Base-by-base conservation (phyloP, 2,888 invertebrate genomes). In the Eupithecia tripunctaria region DNA sequence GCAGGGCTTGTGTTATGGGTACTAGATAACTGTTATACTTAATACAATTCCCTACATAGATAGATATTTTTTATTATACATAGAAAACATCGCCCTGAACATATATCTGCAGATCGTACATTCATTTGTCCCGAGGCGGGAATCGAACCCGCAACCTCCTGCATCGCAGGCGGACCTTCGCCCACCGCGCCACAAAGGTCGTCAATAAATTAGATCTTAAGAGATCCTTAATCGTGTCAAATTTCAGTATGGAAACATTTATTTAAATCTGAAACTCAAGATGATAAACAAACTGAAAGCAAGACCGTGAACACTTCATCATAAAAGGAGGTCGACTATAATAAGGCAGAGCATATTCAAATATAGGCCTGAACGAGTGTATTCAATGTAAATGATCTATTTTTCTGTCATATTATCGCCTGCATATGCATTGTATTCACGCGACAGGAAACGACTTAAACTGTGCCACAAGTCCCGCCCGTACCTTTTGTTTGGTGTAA, bases 371-470 rank as follows among this genome's bases (percentile, higher is more conserved):
- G 83, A 80, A 69, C 67, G 72, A 81, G 27, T 21, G 60, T 68
- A 89, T 90, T 90, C 87, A 87, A 91, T 90, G 90, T 85, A 89
- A 91, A 90, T 89, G 76, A 84, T 79, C 51, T 86, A 86, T 85
- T 84, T 86, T 85, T 84, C 82, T 84, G 81, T 79, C 80, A 79
- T 79, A 71, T 77, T 73, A 66, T 70, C 79, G 74, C 77, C 78
- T 85, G 83, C 84, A 86, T 85, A 85, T 85, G 84, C 86, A 89
- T 86, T 82, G 79, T 79, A 74, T 78, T 78, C 82, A 81, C 82
- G 79, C 83, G 83, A 85, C 86, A 88, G 88, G 90, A 90, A 89
- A 86, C 86, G 83, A 86, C 81, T 85, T 82, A 81, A 86, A 84
- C 82, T 86, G 84, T 81, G 85, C 84, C 83, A 85, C 77, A 84